These are phyloP conservation scores for Calyptommatus sinebrachiatus DNA, from an alignment of 2,113 vertebrate genomes.

Conservation along the genomic window DNA sequence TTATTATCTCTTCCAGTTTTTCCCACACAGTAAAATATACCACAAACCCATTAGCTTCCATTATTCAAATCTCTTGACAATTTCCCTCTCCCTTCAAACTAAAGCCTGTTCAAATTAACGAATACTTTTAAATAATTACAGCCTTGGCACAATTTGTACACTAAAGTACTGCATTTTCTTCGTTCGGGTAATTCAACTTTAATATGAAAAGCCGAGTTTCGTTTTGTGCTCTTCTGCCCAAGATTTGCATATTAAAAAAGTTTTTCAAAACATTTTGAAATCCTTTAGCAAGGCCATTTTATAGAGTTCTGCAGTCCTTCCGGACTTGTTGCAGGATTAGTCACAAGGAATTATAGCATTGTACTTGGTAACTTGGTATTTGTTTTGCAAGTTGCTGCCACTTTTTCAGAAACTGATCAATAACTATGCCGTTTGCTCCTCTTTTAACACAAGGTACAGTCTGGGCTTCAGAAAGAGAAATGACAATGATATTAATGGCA, in stretches of 20 bases:
- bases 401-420: too few relatives aligned
- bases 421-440: too few relatives aligned
- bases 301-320: too few relatives aligned
- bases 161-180: background rate
- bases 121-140: background rate
- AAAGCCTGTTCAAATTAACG: background rate
- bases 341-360: too few relatives aligned
- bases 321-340: too few relatives aligned
- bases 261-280: too few relatives aligned
- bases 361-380: too few relatives aligned
- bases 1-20: background rate
- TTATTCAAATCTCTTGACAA: conserved; percentile 7
- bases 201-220: background rate
- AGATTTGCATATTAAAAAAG: background rate
- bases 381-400: too few relatives aligned
- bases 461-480: background rate
- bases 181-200: background rate
- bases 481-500: background rate
- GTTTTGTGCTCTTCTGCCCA: background rate
- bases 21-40: background rate
- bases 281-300: too few relatives aligned
- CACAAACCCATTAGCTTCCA: background rate
- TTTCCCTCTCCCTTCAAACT: background rate
- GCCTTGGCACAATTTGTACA: background rate
- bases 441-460: too few relatives aligned